A percentile compares a stretch with the other conserved stretches of the same genome.
Conservation (phyloP, 2,888 invertebrate species). For the Celastrina argiolus region DNA sequence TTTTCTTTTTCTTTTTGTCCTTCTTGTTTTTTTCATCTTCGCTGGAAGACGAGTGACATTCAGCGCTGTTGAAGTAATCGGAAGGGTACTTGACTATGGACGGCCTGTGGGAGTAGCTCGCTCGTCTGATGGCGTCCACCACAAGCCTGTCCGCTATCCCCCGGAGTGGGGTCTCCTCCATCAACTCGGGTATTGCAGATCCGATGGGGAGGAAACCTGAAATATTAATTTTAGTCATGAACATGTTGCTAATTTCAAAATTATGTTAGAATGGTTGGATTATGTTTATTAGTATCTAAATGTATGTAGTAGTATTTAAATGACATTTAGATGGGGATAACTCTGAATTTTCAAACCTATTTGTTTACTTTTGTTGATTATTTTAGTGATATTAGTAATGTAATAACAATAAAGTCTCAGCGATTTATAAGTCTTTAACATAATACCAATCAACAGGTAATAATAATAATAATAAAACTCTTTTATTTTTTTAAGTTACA, state of each 20-base stretch:
- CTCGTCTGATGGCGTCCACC: conserved; percentile 61
- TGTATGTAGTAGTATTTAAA: no score
- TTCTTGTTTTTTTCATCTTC: conserved; percentile 50
- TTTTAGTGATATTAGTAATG: no score
- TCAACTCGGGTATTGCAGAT: conserved; percentile 46
- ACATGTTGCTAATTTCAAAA: neutral
- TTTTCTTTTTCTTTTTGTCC: conserved; percentile 29
- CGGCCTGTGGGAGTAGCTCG: conserved; percentile 60
- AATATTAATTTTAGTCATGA: conserved; percentile 33
- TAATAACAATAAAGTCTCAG: no score
- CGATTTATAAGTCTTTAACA: no score
- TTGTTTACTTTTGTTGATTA: no score
- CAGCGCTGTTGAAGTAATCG: conserved; percentile 58
- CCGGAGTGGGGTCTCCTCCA: conserved; percentile 48
- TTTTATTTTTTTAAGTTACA: no score
- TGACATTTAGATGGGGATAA: no score
- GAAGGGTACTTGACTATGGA: conserved; percentile 63
- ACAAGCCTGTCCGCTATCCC: conserved; percentile 61
- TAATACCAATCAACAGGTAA: no score
- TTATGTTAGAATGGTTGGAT: no score
- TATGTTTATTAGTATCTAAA: no score
- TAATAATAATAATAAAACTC: no score
- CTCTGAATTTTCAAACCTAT: no score
- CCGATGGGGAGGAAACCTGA: conserved; percentile 50
- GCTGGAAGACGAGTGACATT: conserved; percentile 56